phyloP scores from a whole-genome alignment of 2,113 vertebrate species.

The Atlantisia rogersi region DNA sequence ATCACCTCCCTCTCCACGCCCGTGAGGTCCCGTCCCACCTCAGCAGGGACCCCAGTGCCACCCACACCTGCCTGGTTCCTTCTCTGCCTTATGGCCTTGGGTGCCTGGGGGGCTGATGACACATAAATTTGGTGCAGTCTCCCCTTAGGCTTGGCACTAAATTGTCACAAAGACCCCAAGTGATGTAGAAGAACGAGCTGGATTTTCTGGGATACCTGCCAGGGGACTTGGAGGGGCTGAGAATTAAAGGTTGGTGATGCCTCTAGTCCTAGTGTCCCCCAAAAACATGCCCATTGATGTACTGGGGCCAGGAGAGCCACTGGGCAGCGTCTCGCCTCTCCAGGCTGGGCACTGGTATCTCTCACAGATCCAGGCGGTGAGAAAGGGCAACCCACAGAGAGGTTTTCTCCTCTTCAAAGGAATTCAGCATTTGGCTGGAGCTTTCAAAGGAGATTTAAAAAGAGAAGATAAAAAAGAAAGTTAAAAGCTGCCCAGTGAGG shows the following conservation, averaged over 20 bases:
- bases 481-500: slow-evolving; percentile 62
- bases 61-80: background rate
- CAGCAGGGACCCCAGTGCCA: rapidly evolving
- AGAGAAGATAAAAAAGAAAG: slow-evolving; percentile 61
- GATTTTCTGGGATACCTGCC: background rate
- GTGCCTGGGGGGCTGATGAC: background rate
- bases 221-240: background rate
- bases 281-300: background rate
- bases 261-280: background rate
- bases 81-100: background rate
- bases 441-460: slow-evolving; percentile 62
- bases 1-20: background rate
- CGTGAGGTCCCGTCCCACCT: background rate
- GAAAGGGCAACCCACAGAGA: slow-evolving; percentile 60
- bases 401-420: slow-evolving; percentile 58
- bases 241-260: background rate
- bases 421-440: slow-evolving; percentile 39
- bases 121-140: background rate
- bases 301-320: background rate
- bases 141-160: background rate
- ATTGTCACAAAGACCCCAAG: background rate
- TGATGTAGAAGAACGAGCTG: background rate
- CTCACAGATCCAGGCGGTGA: background rate
- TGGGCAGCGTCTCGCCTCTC: background rate
- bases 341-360: slow-evolving; percentile 20